These are phyloP conservation scores for Orbicella faveolata DNA, from an alignment of 64 coral and sea anemone genomes.

Conservation along the genomic window DNA sequence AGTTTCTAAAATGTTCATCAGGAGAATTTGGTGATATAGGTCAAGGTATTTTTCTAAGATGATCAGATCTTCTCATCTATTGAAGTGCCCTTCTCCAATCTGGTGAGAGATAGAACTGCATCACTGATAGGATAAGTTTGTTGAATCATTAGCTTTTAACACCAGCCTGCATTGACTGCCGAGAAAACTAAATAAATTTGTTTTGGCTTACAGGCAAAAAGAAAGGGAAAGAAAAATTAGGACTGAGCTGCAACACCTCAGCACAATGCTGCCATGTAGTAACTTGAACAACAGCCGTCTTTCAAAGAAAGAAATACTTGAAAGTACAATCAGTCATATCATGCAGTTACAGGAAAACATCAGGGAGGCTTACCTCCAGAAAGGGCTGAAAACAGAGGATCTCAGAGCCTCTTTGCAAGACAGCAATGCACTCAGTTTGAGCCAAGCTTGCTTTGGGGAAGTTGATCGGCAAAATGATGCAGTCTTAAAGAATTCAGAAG, in stretches of 20 bases:
- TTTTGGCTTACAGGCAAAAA: slow-evolving; percentile 39
- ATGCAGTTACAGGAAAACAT: slow-evolving; percentile 35
- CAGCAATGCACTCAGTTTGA: neutral
- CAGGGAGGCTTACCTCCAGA: slow-evolving; percentile 33
- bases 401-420: neutral
- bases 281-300: neutral
- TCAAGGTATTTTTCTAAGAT: too few species aligned
- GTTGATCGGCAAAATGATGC: neutral
- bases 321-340: slow-evolving; percentile 50
- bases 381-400: slow-evolving; percentile 30
- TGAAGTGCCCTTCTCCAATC: too few species aligned
- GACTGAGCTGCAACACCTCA: slow-evolving; percentile 32
- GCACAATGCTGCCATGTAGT: slow-evolving; percentile 33
- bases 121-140: too few species aligned
- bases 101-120: too few species aligned
- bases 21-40: too few species aligned
- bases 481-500: neutral
- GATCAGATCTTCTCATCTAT: too few species aligned
- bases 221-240: slow-evolving; percentile 49
- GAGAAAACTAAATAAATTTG: too few species aligned
- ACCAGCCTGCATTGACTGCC: too few species aligned
- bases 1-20: too few species aligned
- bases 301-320: slow-evolving; percentile 46
- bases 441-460: neutral
- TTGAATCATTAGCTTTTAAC: too few species aligned